A percentile compares a stretch with the other conserved stretches of the same genome.
These are phyloP conservation scores for Oophaga pumilio DNA, from an alignment of 2,113 vertebrate genomes.

Conservation along the genomic window DNA sequence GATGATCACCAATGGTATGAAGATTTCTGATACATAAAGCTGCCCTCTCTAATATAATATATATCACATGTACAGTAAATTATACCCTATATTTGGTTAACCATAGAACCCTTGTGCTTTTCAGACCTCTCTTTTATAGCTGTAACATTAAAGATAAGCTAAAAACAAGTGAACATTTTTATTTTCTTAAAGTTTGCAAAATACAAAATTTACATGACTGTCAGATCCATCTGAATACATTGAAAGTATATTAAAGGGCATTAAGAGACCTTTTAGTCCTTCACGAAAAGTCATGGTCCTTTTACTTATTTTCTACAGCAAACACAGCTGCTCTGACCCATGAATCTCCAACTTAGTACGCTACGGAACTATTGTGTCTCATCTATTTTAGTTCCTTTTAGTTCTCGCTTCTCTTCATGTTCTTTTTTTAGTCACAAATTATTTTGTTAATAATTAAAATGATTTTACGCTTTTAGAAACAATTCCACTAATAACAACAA, in stretches of 20 bases:
- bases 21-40: background rate
- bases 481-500: no score
- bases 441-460: no score
- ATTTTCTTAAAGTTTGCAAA: slow-evolving; percentile 3
- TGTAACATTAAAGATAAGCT: background rate
- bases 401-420: no score
- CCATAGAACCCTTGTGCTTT: background rate
- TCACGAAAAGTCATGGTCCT: background rate
- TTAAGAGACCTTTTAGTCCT: no score
- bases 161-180: background rate
- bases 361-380: background rate
- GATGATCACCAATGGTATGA: background rate
- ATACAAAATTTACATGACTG: background rate
- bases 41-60: background rate
- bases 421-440: no score
- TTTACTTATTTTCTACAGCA: background rate
- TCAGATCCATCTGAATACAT: background rate
- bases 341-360: background rate
- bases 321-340: background rate
- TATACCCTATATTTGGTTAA: background rate
- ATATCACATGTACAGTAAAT: background rate
- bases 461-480: no score
- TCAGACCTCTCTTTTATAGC: background rate
- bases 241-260: background rate
- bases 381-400: no score